phyloP scores from a whole-genome alignment of 2,888 invertebrate species.

The Amorpha juglandis region DNA sequence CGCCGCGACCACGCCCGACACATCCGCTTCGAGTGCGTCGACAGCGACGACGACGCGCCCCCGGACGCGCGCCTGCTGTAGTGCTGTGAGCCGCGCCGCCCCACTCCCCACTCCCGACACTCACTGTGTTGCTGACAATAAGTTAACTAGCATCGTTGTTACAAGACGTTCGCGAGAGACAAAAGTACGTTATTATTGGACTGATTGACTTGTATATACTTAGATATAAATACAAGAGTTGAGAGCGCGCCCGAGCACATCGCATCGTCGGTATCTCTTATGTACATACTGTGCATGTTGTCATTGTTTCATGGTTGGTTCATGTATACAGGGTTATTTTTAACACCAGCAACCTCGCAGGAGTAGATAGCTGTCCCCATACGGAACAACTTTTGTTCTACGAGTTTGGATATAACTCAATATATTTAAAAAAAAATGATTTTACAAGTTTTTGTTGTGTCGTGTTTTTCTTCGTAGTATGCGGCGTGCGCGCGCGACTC shows the following conservation, averaged over 20 bases:
- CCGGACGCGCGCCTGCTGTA: slow-evolving; percentile 65
- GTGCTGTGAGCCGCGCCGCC: slow-evolving; percentile 31
- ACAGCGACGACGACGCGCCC: slow-evolving; percentile 75
- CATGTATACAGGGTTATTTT: too few relatives aligned
- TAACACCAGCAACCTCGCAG: too few relatives aligned
- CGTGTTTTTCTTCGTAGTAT: too few relatives aligned
- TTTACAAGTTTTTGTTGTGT: too few relatives aligned
- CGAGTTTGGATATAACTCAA: too few relatives aligned
- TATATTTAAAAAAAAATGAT: too few relatives aligned
- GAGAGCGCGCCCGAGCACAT: slow-evolving; percentile 21
- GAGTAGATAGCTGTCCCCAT: too few relatives aligned
- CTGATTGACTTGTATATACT: slow-evolving; percentile 32
- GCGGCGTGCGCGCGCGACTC: too few relatives aligned
- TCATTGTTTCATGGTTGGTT: not conserved
- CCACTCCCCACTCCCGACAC: slow-evolving; percentile 27
- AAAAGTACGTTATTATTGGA: slow-evolving; percentile 6
- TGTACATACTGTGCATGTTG: not conserved
- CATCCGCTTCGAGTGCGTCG: slow-evolving; percentile 75
- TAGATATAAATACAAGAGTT: slow-evolving; percentile 29
- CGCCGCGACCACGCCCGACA: slow-evolving; percentile 53
- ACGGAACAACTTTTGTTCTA: too few relatives aligned
- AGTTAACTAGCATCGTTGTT: slow-evolving; percentile 25
- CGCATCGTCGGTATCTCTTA: not conserved
- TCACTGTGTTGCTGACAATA: slow-evolving; percentile 19
- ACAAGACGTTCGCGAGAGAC: not conserved